Evolutionary conservation across 53 echinoderm and acorn worm genomes (phyloP).

Genomic region (Pentamera pediparva): DNA sequence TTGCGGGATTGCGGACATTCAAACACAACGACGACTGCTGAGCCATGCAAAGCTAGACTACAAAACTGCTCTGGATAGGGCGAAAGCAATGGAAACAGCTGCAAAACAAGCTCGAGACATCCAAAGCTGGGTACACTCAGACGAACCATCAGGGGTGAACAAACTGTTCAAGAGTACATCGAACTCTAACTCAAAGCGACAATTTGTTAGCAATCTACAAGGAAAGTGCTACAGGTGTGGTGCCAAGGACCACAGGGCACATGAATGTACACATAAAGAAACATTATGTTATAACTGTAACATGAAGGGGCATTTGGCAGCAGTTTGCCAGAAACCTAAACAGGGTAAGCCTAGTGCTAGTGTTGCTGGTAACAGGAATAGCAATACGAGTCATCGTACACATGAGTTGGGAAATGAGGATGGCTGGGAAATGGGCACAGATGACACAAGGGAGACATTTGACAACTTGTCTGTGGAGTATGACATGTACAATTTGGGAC

Average conservation of each 20-base stretch:
- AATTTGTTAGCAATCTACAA: background rate
- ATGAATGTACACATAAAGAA: background rate
- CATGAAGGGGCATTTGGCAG: constrained; percentile 37
- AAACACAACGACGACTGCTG: constrained; percentile 21
- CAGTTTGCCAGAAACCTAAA: constrained; percentile 27
- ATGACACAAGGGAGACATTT: background rate
- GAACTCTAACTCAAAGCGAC: background rate
- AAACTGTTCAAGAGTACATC: background rate
- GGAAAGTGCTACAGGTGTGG: constrained; percentile 27
- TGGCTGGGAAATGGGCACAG: background rate
- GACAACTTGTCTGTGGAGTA: background rate
- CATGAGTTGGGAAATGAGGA: constrained; percentile 23
- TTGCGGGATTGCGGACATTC: constrained; percentile 9
- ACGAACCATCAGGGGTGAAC: background rate
- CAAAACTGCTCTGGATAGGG: background rate
- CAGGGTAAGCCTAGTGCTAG: background rate
- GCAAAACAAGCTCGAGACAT: constrained; percentile 21
- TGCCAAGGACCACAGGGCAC: constrained; percentile 4
- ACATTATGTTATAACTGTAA: constrained; percentile 11
- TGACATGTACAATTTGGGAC: background rate
- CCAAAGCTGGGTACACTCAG: background rate
- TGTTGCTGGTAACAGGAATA: too few species aligned
- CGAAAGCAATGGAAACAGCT: constrained; percentile 27
- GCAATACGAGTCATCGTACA: background rate
- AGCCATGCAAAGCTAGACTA: constrained; percentile 11